phyloP scores from a whole-genome alignment of 2,797 vertebrate genomes.

The Rousettus madagascariensis region DNA sequence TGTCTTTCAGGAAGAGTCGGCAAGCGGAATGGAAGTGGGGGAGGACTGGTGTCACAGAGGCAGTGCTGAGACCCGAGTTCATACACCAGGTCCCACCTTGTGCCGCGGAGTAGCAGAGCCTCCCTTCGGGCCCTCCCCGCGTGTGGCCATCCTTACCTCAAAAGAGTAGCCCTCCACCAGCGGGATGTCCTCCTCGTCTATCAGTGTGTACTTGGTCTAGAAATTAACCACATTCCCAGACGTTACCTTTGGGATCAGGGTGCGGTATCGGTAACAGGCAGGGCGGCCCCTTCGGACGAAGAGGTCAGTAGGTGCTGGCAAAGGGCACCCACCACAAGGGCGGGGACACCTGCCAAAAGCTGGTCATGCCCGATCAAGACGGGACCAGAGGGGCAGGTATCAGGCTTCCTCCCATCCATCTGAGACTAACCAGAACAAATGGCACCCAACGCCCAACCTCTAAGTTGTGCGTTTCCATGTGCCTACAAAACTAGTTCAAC shows the following conservation, averaged over 20 bases:
- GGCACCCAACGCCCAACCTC: neutral
- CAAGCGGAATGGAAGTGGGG: neutral
- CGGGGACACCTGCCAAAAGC: neutral
- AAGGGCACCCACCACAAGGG: neutral
- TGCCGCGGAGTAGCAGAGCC: neutral
- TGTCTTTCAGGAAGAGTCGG: neutral
- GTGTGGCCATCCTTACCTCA: conserved; percentile 88
- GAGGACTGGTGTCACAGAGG: neutral
- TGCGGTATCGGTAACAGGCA: neutral
- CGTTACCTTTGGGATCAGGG: neutral
- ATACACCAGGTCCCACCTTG: neutral
- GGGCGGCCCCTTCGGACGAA: neutral
- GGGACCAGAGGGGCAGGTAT: neutral
- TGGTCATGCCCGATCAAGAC: neutral
- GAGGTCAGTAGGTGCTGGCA: neutral
- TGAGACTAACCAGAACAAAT: fast-evolving
- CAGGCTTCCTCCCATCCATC: neutral
- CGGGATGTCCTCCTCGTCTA: conserved; percentile 98
- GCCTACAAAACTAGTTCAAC: neutral
- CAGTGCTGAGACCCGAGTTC: neutral
- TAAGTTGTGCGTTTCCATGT: fast-evolving
- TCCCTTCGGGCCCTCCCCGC: neutral
- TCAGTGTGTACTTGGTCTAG: conserved; percentile 98
- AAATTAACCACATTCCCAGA: conserved; percentile 63
- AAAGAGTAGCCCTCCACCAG: conserved; percentile 99